Percentiles rank a stretch among this genome's conserved stretches.
Conservation (phyloP, 2,797 vertebrate species). For the Cuniculus paca region DNA sequence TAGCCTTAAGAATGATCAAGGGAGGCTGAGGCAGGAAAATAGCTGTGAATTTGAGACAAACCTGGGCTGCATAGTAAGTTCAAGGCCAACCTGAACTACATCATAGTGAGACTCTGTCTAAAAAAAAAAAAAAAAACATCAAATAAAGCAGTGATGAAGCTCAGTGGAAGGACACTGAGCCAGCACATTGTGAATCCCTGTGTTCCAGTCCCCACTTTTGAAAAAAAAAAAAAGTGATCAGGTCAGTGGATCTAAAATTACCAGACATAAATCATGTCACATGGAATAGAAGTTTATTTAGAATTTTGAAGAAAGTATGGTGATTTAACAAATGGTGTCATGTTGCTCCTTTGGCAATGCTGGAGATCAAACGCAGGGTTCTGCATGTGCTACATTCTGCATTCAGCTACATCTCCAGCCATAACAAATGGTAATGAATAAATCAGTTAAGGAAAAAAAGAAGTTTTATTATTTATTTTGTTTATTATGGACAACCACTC, state of each 20-base stretch:
- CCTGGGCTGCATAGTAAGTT: not conserved
- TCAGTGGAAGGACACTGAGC: not conserved
- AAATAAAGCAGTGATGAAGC: not conserved
- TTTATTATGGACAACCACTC: not conserved
- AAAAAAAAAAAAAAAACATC: not conserved
- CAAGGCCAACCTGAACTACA: not conserved
- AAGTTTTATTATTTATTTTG: not conserved
- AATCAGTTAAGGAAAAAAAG: not conserved
- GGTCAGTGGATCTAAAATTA: not conserved
- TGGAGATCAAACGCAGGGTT: not conserved
- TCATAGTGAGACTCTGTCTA: not conserved
- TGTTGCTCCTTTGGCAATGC: not conserved
- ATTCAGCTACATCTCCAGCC: not conserved
- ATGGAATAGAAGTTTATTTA: not conserved
- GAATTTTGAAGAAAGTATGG: not conserved
- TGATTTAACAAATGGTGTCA: not conserved
- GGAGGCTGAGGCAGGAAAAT: not conserved
- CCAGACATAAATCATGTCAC: not conserved
- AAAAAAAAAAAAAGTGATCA: not conserved
- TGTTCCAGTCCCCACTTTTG: not conserved
- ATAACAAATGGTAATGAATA: constrained; percentile 7
- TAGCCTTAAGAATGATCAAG: not conserved
- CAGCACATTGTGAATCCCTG: not conserved
- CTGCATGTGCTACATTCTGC: not conserved
- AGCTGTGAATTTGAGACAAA: not conserved